Percentiles rank a stretch among this genome's conserved stretches.
phyloP scores from a whole-genome alignment of 2,797 vertebrate genomes.

The Sphaeramia orbicularis region DNA sequence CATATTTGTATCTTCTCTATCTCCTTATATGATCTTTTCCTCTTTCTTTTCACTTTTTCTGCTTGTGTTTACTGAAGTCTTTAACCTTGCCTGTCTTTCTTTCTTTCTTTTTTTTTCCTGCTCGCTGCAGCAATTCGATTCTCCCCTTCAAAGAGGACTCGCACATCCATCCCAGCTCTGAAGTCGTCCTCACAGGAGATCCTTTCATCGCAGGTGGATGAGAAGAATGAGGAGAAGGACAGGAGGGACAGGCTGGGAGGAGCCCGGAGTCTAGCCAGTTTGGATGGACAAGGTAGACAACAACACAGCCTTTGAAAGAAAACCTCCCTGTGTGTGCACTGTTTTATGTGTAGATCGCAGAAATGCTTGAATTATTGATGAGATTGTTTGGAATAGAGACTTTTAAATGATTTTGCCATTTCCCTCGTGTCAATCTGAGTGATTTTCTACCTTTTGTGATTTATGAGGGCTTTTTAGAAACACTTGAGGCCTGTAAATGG shows the following conservation, averaged over 20 bases:
- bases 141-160: slow-evolving; percentile 95
- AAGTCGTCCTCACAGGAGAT: slow-evolving; percentile 96
- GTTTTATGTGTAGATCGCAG: background rate
- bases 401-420: background rate
- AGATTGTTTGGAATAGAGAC: slow-evolving; percentile 12
- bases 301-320: background rate
- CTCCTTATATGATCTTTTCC: slow-evolving; percentile 31
- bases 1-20: slow-evolving; percentile 5
- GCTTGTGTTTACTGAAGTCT: slow-evolving; percentile 4
- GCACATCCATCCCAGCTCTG: slow-evolving; percentile 92
- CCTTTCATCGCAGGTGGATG: slow-evolving; percentile 88
- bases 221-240: slow-evolving; percentile 88
- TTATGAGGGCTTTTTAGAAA: slow-evolving; percentile 32
- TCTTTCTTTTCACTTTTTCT: background rate
- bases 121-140: slow-evolving; percentile 87
- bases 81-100: slow-evolving; percentile 9
- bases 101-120: slow-evolving; percentile 6
- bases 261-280: slow-evolving; percentile 92
- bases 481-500: slow-evolving; percentile 42
- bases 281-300: slow-evolving; percentile 94
- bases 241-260: slow-evolving; percentile 87
- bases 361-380: slow-evolving; percentile 3
- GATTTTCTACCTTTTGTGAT: background rate
- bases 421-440: background rate
- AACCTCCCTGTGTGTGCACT: background rate